Percentiles rank a stretch among this genome's conserved stretches.
These are phyloP conservation scores for Sesia bembeciformis DNA, from an alignment of 2,888 invertebrate genomes.

Conservation along the genomic window DNA sequence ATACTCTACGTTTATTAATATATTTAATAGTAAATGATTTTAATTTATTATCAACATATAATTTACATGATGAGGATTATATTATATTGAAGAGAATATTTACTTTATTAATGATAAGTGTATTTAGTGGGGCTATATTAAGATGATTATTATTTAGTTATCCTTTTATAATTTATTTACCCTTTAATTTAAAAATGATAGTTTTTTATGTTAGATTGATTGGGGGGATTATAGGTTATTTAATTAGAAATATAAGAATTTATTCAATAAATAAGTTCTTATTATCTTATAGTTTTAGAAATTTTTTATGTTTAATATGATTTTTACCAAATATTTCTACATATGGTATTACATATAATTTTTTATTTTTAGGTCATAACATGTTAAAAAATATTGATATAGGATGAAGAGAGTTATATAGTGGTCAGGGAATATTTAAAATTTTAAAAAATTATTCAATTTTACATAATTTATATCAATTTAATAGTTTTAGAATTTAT, in stretches of 20 bases:
- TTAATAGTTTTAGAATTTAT: constrained; percentile 67
- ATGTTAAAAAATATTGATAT: constrained; percentile 59
- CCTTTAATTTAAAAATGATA: constrained; percentile 65
- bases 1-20: constrained; percentile 72
- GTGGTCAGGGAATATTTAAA: constrained; percentile 49
- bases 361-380: constrained; percentile 50
- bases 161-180: constrained; percentile 70
- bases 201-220: constrained; percentile 63
- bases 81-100: constrained; percentile 63
- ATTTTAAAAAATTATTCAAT: constrained; percentile 49
- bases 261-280: constrained; percentile 54
- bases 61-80: constrained; percentile 64
- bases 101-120: constrained; percentile 62
- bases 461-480: constrained; percentile 47
- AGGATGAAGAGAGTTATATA: constrained; percentile 63
- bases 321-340: constrained; percentile 68
- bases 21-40: constrained; percentile 66
- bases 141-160: constrained; percentile 71
- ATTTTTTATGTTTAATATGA: constrained; percentile 60
- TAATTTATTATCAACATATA: constrained; percentile 61
- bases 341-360: constrained; percentile 55
- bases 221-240: constrained; percentile 49
- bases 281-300: constrained; percentile 36
- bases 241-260: constrained; percentile 54
- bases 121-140: constrained; percentile 70